Evolutionary conservation across 1,140 invertebrate species (phyloP).

Genomic region (Lepidostoma basale): DNA sequence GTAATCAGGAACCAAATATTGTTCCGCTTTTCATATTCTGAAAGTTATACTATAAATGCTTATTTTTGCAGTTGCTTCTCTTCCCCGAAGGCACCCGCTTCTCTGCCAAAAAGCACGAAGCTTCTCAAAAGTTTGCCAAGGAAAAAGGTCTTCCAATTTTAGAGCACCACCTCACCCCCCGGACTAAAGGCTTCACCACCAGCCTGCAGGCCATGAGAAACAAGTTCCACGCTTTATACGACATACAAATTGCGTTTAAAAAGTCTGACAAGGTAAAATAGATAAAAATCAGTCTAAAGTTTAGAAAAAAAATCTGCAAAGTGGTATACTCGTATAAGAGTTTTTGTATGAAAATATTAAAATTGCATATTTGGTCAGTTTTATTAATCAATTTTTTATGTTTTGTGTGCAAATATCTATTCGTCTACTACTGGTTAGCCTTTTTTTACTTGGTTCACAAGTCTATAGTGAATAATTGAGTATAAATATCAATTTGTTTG

Average conservation of each 20-base stretch:
- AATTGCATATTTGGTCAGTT: not conserved
- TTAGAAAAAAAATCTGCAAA: not conserved
- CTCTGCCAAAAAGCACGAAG: constrained; percentile 84
- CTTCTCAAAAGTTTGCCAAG: constrained; percentile 85
- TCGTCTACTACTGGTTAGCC: no score
- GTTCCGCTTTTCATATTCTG: not conserved
- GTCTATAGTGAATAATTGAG: no score
- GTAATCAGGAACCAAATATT: no score
- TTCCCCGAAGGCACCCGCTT: constrained; percentile 95
- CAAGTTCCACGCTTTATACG: constrained; percentile 84
- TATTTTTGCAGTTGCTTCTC: constrained; percentile 74
- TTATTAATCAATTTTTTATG: no score
- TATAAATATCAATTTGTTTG: no score
- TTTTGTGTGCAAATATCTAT: no score
- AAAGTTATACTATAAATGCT: not conserved
- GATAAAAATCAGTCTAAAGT: not conserved
- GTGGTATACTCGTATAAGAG: not conserved
- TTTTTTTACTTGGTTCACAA: no score
- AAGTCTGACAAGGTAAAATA: constrained; percentile 62
- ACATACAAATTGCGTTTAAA: constrained; percentile 82
- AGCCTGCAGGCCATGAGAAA: constrained; percentile 74
- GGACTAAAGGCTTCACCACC: constrained; percentile 88
- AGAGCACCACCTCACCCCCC: constrained; percentile 90
- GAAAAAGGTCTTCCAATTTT: constrained; percentile 84
- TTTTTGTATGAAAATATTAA: not conserved